A percentile compares a stretch with the other conserved stretches of the same genome.
These are phyloP conservation scores for Drosophila prolongata DNA, from an alignment of 2,888 invertebrate genomes.

Conservation along the genomic window DNA sequence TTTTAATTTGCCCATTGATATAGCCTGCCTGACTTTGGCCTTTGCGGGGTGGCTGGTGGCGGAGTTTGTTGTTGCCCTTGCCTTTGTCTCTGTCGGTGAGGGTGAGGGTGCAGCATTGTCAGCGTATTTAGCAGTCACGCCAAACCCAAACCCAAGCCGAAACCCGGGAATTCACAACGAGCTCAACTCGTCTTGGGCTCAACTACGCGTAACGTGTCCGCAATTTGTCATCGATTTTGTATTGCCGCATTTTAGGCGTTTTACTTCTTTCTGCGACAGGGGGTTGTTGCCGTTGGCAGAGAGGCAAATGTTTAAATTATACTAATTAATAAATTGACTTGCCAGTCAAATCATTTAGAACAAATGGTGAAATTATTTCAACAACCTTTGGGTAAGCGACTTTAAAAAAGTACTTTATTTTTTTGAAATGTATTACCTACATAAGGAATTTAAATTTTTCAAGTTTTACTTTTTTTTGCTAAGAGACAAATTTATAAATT, in stretches of 20 bases:
- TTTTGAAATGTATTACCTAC: not conserved
- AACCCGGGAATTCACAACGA: constrained; percentile 36
- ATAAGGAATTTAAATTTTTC: no score
- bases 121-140: constrained; percentile 79
- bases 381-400: constrained; percentile 7
- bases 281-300: constrained; percentile 33
- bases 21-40: constrained; percentile 77
- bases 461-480: no score
- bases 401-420: not conserved
- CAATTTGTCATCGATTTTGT: constrained; percentile 85
- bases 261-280: constrained; percentile 2
- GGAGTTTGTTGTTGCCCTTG: constrained; percentile 50
- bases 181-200: constrained; percentile 76
- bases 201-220: constrained; percentile 85
- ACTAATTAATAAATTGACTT: constrained; percentile 83
- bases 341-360: constrained; percentile 71
- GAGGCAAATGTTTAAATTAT: constrained; percentile 78
- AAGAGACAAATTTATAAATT: no score
- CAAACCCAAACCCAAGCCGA: constrained; percentile 30
- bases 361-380: constrained; percentile 74
- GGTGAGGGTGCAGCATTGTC: constrained; percentile 69
- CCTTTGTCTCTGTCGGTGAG: constrained; percentile 35
- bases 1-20: constrained; percentile 85
- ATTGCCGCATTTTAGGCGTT: constrained; percentile 79
- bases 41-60: constrained; percentile 69